These are phyloP conservation scores for Meloidogyne hapla DNA, from an alignment of 1,140 invertebrate genomes.

Conservation along the genomic window DNA sequence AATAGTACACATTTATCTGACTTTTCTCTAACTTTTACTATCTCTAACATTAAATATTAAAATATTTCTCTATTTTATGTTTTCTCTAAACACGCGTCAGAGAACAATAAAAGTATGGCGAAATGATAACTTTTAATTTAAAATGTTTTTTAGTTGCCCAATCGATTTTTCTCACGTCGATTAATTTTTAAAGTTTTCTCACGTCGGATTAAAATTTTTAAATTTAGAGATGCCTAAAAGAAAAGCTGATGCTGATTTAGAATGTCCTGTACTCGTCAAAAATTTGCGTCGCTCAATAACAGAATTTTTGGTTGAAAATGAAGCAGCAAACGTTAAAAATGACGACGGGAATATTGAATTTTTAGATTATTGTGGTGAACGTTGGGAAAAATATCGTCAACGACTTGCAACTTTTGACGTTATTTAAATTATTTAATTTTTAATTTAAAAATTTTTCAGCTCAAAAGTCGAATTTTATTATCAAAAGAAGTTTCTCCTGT, in stretches of 20 bases:
- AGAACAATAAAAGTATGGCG: too few relatives aligned
- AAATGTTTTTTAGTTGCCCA: too few relatives aligned
- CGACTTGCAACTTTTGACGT: slow-evolving; percentile 24
- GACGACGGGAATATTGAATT: slow-evolving; percentile 4
- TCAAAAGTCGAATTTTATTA: slow-evolving; percentile 18
- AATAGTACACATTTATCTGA: too few relatives aligned
- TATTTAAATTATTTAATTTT: neutral
- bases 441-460: neutral
- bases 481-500: slow-evolving; percentile 26
- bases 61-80: too few relatives aligned
- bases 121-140: too few relatives aligned
- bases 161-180: neutral
- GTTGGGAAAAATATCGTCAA: slow-evolving; percentile 22
- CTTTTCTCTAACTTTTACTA: neutral
- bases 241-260: slow-evolving; percentile 18
- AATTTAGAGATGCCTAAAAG: slow-evolving; percentile 11
- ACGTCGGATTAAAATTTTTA: neutral
- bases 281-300: slow-evolving; percentile 20
- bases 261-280: slow-evolving; percentile 17
- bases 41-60: too few relatives aligned
- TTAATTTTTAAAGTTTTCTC: too few relatives aligned
- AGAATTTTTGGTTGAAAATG: slow-evolving; percentile 23
- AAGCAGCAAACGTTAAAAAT: slow-evolving; percentile 19
- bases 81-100: neutral
- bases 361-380: slow-evolving; percentile 15